phyloP scores from a whole-genome alignment of 2,888 invertebrate species.

The Gandaritis pyraliata region DNA sequence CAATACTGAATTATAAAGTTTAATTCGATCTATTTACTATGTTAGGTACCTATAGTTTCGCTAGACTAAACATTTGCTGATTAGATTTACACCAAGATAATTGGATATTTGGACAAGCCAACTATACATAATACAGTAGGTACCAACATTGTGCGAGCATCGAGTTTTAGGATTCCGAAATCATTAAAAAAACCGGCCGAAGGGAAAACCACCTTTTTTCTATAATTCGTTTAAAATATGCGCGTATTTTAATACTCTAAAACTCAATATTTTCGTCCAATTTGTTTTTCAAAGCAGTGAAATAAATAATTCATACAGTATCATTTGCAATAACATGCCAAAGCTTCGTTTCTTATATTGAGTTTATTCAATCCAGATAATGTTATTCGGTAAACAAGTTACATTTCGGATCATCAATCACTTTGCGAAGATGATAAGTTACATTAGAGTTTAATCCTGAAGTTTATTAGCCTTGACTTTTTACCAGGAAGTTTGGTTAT shows the following conservation, averaged over 20 bases:
- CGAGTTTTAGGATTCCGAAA: no score
- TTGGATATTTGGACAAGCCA: no score
- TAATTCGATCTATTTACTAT: no score
- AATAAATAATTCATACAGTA: conserved; percentile 5
- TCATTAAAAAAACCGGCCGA: no score
- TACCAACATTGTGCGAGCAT: no score
- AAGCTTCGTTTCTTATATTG: conserved; percentile 14
- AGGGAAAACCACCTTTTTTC: no score
- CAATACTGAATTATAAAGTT: no score
- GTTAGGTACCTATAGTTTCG: no score
- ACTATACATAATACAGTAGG: no score
- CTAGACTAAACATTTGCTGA: no score
- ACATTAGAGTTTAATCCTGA: conserved; percentile 27
- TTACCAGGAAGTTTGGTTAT: neutral
- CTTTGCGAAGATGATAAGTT: conserved; percentile 32
- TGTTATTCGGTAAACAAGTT: conserved; percentile 40
- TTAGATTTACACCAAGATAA: no score
- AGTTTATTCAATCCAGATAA: conserved; percentile 33
- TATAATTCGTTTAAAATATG: neutral
- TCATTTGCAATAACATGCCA: conserved; percentile 2
- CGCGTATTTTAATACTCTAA: neutral
- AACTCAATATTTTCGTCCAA: neutral
- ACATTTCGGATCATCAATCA: conserved; percentile 42
- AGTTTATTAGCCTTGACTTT: conserved; percentile 34
- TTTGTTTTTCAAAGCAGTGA: neutral